phyloP scores from a whole-genome alignment of 1,140 invertebrate species.

The Marisa cornuarietis region DNA sequence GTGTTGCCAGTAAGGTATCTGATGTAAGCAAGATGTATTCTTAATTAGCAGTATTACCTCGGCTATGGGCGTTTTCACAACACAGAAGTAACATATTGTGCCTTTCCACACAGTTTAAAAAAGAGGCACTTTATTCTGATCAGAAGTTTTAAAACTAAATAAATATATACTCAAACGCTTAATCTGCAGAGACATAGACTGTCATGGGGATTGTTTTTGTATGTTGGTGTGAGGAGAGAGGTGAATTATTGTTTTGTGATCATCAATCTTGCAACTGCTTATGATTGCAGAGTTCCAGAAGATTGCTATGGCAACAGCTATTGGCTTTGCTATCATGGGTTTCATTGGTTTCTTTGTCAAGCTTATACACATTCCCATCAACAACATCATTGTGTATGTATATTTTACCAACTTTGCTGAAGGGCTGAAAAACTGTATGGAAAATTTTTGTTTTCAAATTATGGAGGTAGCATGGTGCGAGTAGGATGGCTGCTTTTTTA shows the following conservation, averaged over 20 bases:
- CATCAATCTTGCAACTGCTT: not conserved
- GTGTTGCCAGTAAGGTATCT: not conserved
- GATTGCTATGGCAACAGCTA: constrained; percentile 98
- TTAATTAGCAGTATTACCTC: not conserved
- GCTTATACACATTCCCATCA: constrained; percentile 99
- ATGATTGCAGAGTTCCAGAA: constrained; percentile 95
- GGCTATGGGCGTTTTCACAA: not conserved
- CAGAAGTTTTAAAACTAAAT: no score
- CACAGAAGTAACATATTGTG: not conserved
- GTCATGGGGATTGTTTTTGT: no score
- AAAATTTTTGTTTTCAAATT: no score
- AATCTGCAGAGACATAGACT: no score
- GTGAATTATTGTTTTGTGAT: no score
- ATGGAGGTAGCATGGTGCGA: no score
- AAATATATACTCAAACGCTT: no score
- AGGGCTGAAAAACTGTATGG: no score
- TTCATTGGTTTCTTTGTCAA: constrained; percentile 99
- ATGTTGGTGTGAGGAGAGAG: no score
- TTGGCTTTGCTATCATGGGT: constrained; percentile 99
- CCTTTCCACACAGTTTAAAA: not conserved
- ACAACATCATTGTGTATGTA: constrained; percentile 95
- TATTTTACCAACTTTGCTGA: not conserved
- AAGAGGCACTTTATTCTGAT: no score
- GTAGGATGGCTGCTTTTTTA: no score
- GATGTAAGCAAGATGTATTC: not conserved